Conservation (phyloP, 2,113 vertebrate genomes). For the Bolborhynchus lineola region DNA sequence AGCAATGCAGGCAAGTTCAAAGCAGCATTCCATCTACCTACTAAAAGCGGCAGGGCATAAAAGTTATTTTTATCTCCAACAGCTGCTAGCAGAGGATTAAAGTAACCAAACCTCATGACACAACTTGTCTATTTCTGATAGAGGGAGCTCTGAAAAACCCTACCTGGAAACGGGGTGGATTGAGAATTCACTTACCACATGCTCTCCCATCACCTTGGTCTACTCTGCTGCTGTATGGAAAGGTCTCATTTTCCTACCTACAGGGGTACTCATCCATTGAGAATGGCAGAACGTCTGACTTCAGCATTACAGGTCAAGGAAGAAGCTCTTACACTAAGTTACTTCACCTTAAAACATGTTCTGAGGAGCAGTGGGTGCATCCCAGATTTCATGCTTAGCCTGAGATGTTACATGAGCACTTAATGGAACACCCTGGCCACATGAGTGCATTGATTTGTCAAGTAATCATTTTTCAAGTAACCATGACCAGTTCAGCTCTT, state of each 20-base stretch:
- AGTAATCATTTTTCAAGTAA: not conserved
- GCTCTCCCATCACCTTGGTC: not conserved
- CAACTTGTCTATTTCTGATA: not conserved
- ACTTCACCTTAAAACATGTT: not conserved
- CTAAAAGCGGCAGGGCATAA: not conserved
- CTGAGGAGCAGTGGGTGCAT: accelerated
- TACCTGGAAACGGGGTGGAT: not conserved
- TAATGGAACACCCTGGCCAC: not conserved
- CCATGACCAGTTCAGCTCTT: not conserved
- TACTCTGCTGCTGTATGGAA: not conserved
- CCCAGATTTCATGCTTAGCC: not conserved
- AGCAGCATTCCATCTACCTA: not conserved
- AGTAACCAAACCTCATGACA: not conserved
- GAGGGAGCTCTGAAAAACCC: not conserved
- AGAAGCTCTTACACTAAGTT: not conserved
- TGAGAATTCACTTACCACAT: not conserved
- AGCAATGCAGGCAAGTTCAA: not conserved
- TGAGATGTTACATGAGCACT: not conserved
- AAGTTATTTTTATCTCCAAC: not conserved
- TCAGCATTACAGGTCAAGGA: not conserved
- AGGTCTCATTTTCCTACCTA: not conserved
- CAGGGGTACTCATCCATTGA: not conserved
- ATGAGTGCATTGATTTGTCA: not conserved
- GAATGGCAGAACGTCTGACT: not conserved
- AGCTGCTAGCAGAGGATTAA: not conserved